Evolutionary conservation across 2,888 invertebrate genomes (phyloP).

Genomic region (Macrosiphum euphorbiae): DNA sequence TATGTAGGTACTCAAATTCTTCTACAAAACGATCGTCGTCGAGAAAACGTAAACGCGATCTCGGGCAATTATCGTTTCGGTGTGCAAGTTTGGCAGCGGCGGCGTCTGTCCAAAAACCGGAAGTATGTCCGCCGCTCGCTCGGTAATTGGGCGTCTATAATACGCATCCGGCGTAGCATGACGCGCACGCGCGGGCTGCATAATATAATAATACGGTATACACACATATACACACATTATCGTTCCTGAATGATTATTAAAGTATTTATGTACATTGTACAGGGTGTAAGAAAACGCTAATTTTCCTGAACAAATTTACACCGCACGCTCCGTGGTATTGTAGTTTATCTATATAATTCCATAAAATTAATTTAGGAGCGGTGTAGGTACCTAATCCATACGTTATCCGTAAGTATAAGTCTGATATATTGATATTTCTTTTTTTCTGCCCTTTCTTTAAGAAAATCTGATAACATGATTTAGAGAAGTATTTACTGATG

Average conservation of each 20-base stretch:
- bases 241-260: not conserved
- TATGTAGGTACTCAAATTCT: not conserved
- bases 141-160: not conserved
- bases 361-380: not conserved
- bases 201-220: not conserved
- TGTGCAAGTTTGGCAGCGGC: not conserved
- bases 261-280: not conserved
- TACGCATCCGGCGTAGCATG: not conserved
- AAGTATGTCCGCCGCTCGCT: not conserved
- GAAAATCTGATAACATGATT: not conserved
- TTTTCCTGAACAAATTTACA: not conserved
- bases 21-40: not conserved
- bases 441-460: not conserved
- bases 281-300: not conserved
- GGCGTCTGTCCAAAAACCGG: not conserved
- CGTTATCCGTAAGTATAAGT: not conserved
- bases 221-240: too few species aligned
- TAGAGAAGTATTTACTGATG: not conserved
- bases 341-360: not conserved
- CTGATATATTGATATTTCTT: not conserved
- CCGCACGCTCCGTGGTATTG: not conserved
- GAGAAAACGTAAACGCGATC: constrained; percentile 12
- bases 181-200: not conserved
- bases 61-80: constrained; percentile 26
- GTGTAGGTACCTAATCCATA: not conserved